Evolutionary conservation across 2,888 invertebrate species (phyloP), one percentile per base, ranked within the genome.

Genomic region (Micropterix aruncella): DNA sequence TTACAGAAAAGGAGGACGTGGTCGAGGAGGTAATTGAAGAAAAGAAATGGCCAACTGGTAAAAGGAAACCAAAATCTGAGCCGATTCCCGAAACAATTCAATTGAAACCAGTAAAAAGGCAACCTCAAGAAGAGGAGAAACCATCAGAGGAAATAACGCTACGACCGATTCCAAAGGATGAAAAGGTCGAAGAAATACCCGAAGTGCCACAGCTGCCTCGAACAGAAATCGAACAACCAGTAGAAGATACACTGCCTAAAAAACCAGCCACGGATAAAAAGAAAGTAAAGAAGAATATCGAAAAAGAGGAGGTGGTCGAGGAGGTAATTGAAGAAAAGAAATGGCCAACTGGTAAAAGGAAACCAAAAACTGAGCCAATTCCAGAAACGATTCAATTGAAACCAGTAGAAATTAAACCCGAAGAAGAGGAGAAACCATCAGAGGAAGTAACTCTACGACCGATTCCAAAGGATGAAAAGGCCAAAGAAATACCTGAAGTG

Each of bases 391-490:
- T 62, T 2, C 50, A 50, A 18, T 48, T 55, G 15, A 55, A 57
- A 44, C 54, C 58, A 43, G 54, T 57, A 47, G 18, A 27, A 27
- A 39, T 18, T 39, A 46, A 56, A 55, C 53, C 56, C 12, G 45
- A 51, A 2, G 51, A 57, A 44, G 60, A 62, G 52, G 57, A 62
- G 46, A 54, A 59, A 46, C 57, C 59, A 41, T 54, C 54, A 45
- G 62, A 67, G 51, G 65, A 68, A 51, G 59, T 66, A 1, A 52
- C 54, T 3, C 52, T 69, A 1, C 71, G 71, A 50, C 66, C 67
- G 16, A 50, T 62, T 42, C 54, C 59, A 50, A 61, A 60, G 44
- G 54, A 56, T 37, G 57, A 53, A 40, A 50, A 51, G 15, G 45
- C 48, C 40, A 51, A 56, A 43, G 52, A 46, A 46, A 27, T 51